These are phyloP conservation scores for Maniola hyperantus DNA, from an alignment of 2,888 invertebrate species.

Conservation along the genomic window DNA sequence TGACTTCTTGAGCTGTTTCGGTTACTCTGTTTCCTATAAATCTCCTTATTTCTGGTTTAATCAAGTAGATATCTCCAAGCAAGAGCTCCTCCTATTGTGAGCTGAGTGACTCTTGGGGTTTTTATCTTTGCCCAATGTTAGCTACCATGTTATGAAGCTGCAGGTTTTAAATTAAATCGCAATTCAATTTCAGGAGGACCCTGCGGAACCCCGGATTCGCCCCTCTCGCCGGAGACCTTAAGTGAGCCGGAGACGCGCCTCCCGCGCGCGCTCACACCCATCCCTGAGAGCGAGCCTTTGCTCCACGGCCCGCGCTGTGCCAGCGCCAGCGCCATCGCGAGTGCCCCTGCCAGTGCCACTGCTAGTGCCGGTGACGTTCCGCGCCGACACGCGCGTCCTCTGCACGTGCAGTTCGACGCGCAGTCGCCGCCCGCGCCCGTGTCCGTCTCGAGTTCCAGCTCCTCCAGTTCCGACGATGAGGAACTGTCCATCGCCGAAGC, in stretches of 20 bases:
- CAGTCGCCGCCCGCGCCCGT: slow-evolving; percentile 70
- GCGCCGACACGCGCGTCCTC: slow-evolving; percentile 66
- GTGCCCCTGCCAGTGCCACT: background rate
- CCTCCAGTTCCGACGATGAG: slow-evolving; percentile 83
- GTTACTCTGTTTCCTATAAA: too few species aligned
- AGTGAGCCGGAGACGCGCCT: slow-evolving; percentile 64
- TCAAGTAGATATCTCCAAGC: background rate
- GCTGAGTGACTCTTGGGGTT: too few species aligned
- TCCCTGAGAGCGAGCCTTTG: slow-evolving; percentile 73
- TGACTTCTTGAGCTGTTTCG: too few species aligned
- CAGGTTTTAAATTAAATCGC: background rate
- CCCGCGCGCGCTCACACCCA: slow-evolving; percentile 66
- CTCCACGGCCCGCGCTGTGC: slow-evolving; percentile 50
- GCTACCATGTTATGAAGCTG: too few species aligned
- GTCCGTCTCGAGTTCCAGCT: slow-evolving; percentile 60
- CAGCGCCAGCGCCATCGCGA: background rate
- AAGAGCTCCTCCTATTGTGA: too few species aligned
- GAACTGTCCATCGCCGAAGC: slow-evolving; percentile 85
- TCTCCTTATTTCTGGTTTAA: background rate
- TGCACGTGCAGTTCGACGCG: slow-evolving; percentile 84
- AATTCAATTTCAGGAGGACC: slow-evolving; percentile 54
- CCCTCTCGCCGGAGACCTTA: slow-evolving; percentile 61
- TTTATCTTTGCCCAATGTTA: too few species aligned
- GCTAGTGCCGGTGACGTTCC: slow-evolving; percentile 50
- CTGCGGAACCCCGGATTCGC: slow-evolving; percentile 64